A percentile compares a stretch with the other conserved stretches of the same genome.
Conservation (phyloP, 2,797 vertebrate genomes). For the Mus minutoides region DNA sequence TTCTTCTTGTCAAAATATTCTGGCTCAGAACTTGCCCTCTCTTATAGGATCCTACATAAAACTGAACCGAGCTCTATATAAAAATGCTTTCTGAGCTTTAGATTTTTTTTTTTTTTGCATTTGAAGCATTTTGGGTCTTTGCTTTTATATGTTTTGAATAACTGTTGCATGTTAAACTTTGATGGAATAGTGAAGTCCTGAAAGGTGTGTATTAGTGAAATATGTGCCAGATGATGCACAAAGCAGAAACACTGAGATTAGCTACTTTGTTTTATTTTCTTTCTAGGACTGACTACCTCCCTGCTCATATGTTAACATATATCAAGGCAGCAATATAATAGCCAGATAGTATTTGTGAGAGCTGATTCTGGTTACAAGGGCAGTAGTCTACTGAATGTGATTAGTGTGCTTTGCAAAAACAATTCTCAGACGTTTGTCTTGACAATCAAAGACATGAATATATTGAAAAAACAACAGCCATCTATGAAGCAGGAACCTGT, state of each 20-base stretch:
- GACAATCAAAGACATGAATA: no score
- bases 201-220: not conserved
- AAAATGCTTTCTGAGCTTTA: not conserved
- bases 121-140: not conserved
- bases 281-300: no score
- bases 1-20: conserved; percentile 13
- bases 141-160: not conserved
- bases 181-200: not conserved
- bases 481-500: not conserved
- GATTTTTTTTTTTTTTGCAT: not conserved
- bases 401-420: not conserved
- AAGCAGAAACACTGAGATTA: not conserved
- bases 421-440: not conserved
- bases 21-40: not conserved
- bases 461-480: not conserved
- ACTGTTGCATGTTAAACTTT: not conserved
- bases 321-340: not conserved
- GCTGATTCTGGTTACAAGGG: not conserved
- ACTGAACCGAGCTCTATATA: not conserved
- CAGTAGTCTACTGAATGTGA: not conserved
- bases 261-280: not conserved
- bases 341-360: not conserved
- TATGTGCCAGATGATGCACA: not conserved
- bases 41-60: not conserved
- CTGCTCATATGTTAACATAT: not conserved